Base-by-base conservation (phyloP, 2,797 vertebrate species). In the Ciconia nigra region DNA sequence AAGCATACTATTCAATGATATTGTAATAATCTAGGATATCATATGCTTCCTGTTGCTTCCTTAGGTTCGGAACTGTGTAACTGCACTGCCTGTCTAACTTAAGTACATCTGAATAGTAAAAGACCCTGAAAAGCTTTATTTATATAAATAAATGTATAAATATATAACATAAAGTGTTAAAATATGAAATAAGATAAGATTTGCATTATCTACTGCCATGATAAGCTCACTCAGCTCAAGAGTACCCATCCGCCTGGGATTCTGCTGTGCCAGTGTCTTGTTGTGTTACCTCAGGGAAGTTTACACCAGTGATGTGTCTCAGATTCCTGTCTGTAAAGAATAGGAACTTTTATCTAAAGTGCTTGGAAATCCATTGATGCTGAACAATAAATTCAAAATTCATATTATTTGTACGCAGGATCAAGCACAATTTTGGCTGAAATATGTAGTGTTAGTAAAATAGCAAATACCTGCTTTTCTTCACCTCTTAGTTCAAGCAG, bases 1-100 rank as follows among this genome's bases (percentile, higher is more conserved):
- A 1, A 1, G 0, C 4, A 3, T 57, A 22, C 2, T n/a, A 17
- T 5, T 61, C 31, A 69, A 52, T 49, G 16, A 16, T 22, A 73
- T 4, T 44, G 7, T 31, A 62, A 57, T 54, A 80, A 66, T 11
- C 8, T 73, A 65, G 13, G 24, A 18, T 87, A 49, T 19, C 29
- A 28, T 67, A 62, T 25, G 3, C 10, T 52, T 96, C 14, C 26
- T 78, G 20, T 61, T 82, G 2, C 10, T 87, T 59, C 9, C 25
- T 58, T 46, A 70, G 4, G 8, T 77, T 88, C 55, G 62, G 39
- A 77, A 86, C 21, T 33, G 22, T 54, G 58, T 54, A 46, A 49
- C 17, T 79, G 17, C 10, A 41, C 29, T 67, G 28, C 14, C 8
- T 63, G 2, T 46, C 26, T 62, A 44, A 52, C 18, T 73, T 29